Evolutionary conservation across 1,140 invertebrate species (phyloP).

Genomic region (Drosophila kanapiae): DNA sequence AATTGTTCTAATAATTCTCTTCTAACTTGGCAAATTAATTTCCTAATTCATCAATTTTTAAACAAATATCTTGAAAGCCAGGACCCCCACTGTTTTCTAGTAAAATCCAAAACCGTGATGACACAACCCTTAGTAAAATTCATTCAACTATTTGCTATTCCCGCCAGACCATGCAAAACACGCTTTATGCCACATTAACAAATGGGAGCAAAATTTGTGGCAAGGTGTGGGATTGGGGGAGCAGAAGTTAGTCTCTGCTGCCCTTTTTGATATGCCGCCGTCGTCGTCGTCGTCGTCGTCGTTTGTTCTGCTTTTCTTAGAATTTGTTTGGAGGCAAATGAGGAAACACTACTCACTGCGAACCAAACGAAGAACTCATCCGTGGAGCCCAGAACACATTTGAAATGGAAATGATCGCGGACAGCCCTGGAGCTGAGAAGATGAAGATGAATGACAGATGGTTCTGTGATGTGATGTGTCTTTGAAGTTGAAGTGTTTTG

Average conservation of each 20-base stretch:
- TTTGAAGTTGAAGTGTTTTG: constrained; percentile 71
- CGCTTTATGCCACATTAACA: constrained; percentile 58
- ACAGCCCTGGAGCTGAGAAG: constrained; percentile 34
- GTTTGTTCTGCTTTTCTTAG: constrained; percentile 63
- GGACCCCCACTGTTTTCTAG: constrained; percentile 10
- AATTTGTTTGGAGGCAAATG: constrained; percentile 58
- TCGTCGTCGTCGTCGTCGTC: constrained; percentile 51
- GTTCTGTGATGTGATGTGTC: constrained; percentile 35
- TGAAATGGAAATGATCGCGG: constrained; percentile 62
- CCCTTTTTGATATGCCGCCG: constrained; percentile 67
- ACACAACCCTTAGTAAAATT: constrained; percentile 22
- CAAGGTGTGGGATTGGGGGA: constrained; percentile 16
- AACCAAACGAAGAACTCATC: too few species aligned
- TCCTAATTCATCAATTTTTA: too few species aligned
- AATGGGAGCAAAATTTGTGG: constrained; percentile 55
- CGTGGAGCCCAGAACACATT: constrained; percentile 50
- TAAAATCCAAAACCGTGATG: constrained; percentile 1
- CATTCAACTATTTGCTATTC: constrained; percentile 16
- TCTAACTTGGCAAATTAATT: neutral
- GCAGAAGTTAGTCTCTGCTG: constrained; percentile 1
- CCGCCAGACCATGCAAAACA: constrained; percentile 61
- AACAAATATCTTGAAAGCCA: neutral
- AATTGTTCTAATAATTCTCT: neutral
- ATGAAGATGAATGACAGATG: constrained; percentile 81
- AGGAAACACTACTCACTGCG: constrained; percentile 42